Evolutionary conservation across 2,888 invertebrate genomes (phyloP).

Genomic region (Calameuta pallipes): DNA sequence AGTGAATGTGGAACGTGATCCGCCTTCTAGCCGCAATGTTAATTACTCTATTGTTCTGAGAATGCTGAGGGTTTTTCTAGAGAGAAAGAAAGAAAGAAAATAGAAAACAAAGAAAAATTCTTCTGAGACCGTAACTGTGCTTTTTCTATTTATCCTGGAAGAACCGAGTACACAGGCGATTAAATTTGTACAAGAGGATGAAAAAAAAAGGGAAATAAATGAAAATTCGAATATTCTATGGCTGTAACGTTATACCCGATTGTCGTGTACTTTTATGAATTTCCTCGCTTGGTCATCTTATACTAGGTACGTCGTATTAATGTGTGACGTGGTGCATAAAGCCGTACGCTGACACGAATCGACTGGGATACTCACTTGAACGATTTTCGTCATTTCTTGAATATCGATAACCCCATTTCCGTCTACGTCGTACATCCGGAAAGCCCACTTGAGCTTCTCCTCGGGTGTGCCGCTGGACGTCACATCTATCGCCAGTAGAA

Average conservation of each 20-base stretch:
- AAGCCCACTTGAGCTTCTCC: slow-evolving; percentile 98
- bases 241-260: no score
- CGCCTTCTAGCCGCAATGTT: not conserved
- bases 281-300: not conserved
- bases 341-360: not conserved
- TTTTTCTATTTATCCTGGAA: not conserved
- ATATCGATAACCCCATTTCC: slow-evolving; percentile 98
- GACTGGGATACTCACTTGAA: slow-evolving; percentile 77
- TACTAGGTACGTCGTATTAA: not conserved
- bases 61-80: not conserved
- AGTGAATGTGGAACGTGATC: not conserved
- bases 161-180: not conserved
- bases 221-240: not conserved
- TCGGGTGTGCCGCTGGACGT: slow-evolving; percentile 97
- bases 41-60: not conserved
- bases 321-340: no score
- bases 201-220: not conserved
- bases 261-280: not conserved
- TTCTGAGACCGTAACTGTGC: not conserved
- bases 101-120: not conserved
- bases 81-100: not conserved
- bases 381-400: slow-evolving; percentile 99
- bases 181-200: not conserved
- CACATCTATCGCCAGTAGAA: slow-evolving; percentile 96
- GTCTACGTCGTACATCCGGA: slow-evolving; percentile 98